Evolutionary conservation across 2,888 invertebrate genomes (phyloP).

Genomic region (Sepioteuthis lessoniana): DNA sequence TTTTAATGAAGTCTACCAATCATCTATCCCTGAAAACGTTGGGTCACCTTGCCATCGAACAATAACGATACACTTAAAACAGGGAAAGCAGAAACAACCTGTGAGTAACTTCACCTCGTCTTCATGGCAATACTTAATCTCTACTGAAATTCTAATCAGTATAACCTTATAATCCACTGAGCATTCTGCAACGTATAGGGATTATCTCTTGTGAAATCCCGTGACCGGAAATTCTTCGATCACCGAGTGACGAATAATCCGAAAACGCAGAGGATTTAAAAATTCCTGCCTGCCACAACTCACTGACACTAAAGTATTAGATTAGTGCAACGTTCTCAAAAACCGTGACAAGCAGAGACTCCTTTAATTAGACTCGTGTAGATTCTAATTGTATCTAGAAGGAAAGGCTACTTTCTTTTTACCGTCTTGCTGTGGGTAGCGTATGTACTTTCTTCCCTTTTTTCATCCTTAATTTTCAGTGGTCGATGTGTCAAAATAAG

Average conservation of each 20-base stretch:
- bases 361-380: too few species aligned
- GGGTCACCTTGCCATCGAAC: too few species aligned
- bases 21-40: too few species aligned
- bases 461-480: too few species aligned
- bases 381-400: too few species aligned
- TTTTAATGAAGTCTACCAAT: not conserved
- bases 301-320: not conserved
- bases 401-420: too few species aligned
- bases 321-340: not conserved
- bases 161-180: not conserved
- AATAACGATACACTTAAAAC: too few species aligned
- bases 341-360: too few species aligned
- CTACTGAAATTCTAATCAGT: not conserved
- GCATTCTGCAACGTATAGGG: not conserved
- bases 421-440: too few species aligned
- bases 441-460: too few species aligned
- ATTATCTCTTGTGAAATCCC: not conserved
- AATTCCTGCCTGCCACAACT: not conserved
- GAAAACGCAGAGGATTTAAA: not conserved
- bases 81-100: not conserved
- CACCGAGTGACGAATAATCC: not conserved
- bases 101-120: not conserved
- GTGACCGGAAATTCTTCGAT: not conserved
- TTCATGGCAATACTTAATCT: not conserved
- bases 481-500: too few species aligned